Base-by-base conservation (phyloP, 2,888 invertebrate genomes). In the Asteroscopus sphinx region DNA sequence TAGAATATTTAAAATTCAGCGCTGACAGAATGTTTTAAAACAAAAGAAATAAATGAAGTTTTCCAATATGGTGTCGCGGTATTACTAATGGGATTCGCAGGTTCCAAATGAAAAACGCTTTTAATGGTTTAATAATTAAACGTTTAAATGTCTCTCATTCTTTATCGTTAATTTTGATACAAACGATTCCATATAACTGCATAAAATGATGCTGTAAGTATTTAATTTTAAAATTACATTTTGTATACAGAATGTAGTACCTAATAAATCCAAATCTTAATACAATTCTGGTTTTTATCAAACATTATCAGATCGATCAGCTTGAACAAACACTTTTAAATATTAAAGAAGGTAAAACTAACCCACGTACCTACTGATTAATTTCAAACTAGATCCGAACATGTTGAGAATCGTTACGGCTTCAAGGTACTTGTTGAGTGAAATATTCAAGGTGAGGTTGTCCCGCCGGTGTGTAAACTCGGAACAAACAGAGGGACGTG, bases 401-500 rank as follows among this genome's bases (percentile, higher is more conserved):
- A 67, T 44, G 58, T 54, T 54, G 58, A 35, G 68, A 67, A 69
- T 64, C 65, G 58, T 60, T 64, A 61, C 58, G 41, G 54, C 44
- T 58, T 35, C 39, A 12, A 30, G 28, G 63, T 62, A 68, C 68
- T 73, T 75, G 70, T 71, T 70, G 68, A 71, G 64, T 77, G 76
- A 79, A 77, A 79, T 77, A 77, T 77, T 79, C 71, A 77, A 63
- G 73, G 67, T 72, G 47, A 64, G 75, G 60, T 49, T 55, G 45
- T 65, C 68, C 70, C 68, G 45, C 44, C 58, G 57, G 70, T 67
- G 60, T 40, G 56, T 65, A 57, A 79, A 69, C 77, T 66, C 56
- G 45, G 57, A 39, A 67, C 70, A 61, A 64, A 64, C 60, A 55
- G 21, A 37, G 54, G 68, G 45, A 65, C 67, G 64, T 63, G 73